Base-by-base conservation (phyloP, 2,797 vertebrate species). In the Australoheros facetus region DNA sequence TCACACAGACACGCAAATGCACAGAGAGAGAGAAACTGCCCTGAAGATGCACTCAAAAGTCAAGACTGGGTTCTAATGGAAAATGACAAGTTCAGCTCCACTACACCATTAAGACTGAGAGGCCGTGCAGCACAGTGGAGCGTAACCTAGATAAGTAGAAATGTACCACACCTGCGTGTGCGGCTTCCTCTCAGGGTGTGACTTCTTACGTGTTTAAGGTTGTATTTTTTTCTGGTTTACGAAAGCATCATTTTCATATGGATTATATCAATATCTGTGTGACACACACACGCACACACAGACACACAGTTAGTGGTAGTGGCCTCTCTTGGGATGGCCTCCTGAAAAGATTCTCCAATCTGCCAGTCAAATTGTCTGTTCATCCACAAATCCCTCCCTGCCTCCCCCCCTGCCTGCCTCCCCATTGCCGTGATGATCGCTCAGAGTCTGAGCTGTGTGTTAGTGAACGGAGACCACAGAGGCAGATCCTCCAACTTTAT, bases 41-140 rank as follows among this genome's bases (percentile, higher is more conserved):
- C 79, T 85, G 72, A 78, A 84, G 85, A 82, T 81, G 77, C 70
- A 84, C 85, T 86, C 73, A 69, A 30, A 60, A 85, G 59, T 81
- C 78, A 83, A 51, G 84, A 54, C 17, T 12, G 26, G 70, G 55
- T 48, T 77, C 60, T 82, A 81, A 88, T 83, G 64, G 53, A 70
- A 60, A 70, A 82, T 55, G 78, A 85, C 83, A 84, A n/a, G 77
- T 76, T 71, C 48, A n/a, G 62, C 4, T 17, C 55, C 42, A 0
- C 21, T 51, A 62, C 39, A 69, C 53, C 71, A 51, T 66, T 16
- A 73, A 37, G 58, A n/a, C 71, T 2, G 54, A 26, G 73, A 19
- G 0, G 30, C 57, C 10, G 7, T 37, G n/a, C 11, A 21, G 53
- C 37, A 4, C 59, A 39, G 58, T 4, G 19, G 37, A 56, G 53